Percentiles rank a stretch among this genome's conserved stretches.
phyloP scores from a whole-genome alignment of 2,113 vertebrate species.

The Carassius gibelio region DNA sequence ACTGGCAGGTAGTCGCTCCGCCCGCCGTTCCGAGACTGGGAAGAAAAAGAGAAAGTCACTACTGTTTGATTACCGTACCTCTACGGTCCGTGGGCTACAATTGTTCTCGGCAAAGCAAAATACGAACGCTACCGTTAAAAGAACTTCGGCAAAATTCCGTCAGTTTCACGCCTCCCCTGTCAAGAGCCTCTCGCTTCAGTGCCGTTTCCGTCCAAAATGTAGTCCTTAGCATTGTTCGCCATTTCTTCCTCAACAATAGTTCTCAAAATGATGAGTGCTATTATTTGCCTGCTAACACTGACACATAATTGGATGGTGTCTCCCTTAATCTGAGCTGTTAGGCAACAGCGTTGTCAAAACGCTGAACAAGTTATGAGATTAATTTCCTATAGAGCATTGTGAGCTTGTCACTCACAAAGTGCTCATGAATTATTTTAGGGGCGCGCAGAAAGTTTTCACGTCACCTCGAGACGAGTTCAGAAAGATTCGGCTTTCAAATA shows the following conservation, averaged over 20 bases:
- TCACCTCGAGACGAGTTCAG: slow-evolving; percentile 45
- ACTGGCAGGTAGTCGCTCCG: slow-evolving; percentile 79
- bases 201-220: slow-evolving; percentile 41
- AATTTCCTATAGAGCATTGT: slow-evolving; percentile 59
- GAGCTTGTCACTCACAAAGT: slow-evolving; percentile 58
- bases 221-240: slow-evolving; percentile 55
- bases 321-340: slow-evolving; percentile 59
- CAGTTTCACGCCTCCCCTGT: slow-evolving; percentile 59
- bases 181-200: slow-evolving; percentile 46
- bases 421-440: slow-evolving; percentile 51
- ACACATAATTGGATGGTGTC: slow-evolving; percentile 62
- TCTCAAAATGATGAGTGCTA: slow-evolving; percentile 59
- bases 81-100: slow-evolving; percentile 76
- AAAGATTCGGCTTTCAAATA: slow-evolving; percentile 41
- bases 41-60: slow-evolving; percentile 76
- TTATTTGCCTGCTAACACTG: slow-evolving; percentile 62
- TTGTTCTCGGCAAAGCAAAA: slow-evolving; percentile 68
- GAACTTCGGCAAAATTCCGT: slow-evolving; percentile 51
- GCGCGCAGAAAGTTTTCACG: slow-evolving; percentile 44
- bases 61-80: slow-evolving; percentile 83
- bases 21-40: slow-evolving; percentile 73
- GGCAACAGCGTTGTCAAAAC: slow-evolving; percentile 62
- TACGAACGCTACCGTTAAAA: slow-evolving; percentile 45
- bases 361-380: slow-evolving; percentile 59
- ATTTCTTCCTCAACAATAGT: slow-evolving; percentile 56